Evolutionary conservation across 1,140 invertebrate species (phyloP).

Genomic region (Schlechtendalia chinensis): DNA sequence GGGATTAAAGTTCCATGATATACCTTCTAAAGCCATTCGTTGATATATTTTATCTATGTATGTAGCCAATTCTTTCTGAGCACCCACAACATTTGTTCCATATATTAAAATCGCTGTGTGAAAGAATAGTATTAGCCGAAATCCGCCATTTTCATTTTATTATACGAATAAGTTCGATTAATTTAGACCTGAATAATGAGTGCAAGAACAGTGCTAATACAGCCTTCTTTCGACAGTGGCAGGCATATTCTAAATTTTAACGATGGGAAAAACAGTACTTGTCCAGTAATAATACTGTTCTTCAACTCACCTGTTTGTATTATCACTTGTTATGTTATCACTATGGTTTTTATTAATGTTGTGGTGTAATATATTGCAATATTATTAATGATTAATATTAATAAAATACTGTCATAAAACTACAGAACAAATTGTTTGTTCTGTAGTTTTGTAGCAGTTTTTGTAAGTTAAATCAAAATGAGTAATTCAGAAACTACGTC

Average conservation of each 20-base stretch:
- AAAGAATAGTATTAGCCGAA: neutral
- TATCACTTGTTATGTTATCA: too few species aligned
- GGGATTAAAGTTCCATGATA: too few species aligned
- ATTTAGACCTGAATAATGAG: neutral
- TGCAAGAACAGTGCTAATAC: neutral
- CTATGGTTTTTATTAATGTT: neutral
- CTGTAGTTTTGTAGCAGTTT: too few species aligned
- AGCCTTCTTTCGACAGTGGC: neutral
- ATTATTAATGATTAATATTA: neutral
- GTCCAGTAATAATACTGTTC: constrained; percentile 6
- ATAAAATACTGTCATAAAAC: too few species aligned
- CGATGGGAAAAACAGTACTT: neutral
- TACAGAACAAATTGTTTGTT: too few species aligned
- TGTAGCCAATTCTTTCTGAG: too few species aligned
- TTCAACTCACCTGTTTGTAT: too few species aligned
- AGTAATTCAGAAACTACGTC: too few species aligned
- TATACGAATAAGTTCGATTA: neutral
- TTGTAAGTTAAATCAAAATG: too few species aligned
- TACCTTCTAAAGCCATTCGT: too few species aligned
- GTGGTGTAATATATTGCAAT: neutral
- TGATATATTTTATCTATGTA: too few species aligned
- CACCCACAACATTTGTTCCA: too few species aligned
- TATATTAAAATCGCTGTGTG: constrained; percentile 10
- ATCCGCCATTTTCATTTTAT: neutral
- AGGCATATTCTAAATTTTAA: neutral